Evolutionary conservation across 2,888 invertebrate species (phyloP), one percentile per base, ranked within the genome.

Genomic region (Ophioninae sp.): DNA sequence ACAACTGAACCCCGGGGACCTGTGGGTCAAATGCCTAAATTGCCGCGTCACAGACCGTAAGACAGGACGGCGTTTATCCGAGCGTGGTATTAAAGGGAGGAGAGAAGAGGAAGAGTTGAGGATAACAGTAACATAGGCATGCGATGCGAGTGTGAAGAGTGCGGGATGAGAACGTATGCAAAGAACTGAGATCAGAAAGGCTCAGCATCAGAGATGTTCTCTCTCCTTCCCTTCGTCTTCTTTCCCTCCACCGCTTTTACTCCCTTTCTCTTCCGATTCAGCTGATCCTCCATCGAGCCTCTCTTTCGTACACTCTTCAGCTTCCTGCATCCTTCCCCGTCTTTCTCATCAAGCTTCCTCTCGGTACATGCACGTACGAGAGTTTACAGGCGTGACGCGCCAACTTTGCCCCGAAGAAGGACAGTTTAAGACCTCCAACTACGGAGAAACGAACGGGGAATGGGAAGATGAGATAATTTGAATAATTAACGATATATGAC

Each of bases 21-120:
- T 85, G 80, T 87, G 80, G 91, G 92, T 92, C 91, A 91, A 92
- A 91, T 90, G 90, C 91, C 91, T 92, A 92, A 92, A 92, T 91
- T 92, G 90, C 91, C 89, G 90, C 90, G 91, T 91, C 91, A 92
- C 90, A 91, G 87, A 85, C 87, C 89, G 88, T 87, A 90, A 90
- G 86, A 86, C 86, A 85, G 85, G 79, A 76, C 88, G 85, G 83
- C 87, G 87, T 89, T 88, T 90, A 90, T 89, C 85, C 88, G 88
- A 88, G 88, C 87, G 85, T 87, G 85, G 87, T 87, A 89, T 89
- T 89, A 88, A 88, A 88, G 84, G 74, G 78, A 64, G 74, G 59
- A 61, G 76, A 61, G 58, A 59, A 37, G 64, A 22, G 64, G 61
- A 37, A 30, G 61, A 61, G 51, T 61, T 71, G 79, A 61, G 72